Conservation (phyloP, 1,140 invertebrate genomes). For the Drosophila sturtevanti region DNA sequence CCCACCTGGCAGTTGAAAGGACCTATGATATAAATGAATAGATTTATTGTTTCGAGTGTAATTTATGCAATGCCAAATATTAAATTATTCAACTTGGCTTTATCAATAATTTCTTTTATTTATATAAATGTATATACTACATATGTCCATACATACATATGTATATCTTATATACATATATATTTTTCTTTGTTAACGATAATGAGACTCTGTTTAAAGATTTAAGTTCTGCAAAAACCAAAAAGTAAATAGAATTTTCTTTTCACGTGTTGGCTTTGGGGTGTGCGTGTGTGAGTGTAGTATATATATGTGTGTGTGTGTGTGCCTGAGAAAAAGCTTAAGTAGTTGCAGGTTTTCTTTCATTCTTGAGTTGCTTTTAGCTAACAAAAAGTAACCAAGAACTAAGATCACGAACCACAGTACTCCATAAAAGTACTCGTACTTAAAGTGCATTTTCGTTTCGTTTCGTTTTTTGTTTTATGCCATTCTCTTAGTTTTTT, state of each 20-base stretch:
- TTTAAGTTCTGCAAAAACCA: slow-evolving; percentile 1
- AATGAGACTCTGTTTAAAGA: slow-evolving; percentile 50
- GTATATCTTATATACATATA: no score
- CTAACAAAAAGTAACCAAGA: slow-evolving; percentile 51
- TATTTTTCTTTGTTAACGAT: slow-evolving; percentile 14
- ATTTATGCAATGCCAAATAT: slow-evolving; percentile 67
- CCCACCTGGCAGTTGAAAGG: slow-evolving; percentile 36
- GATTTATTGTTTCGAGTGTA: slow-evolving; percentile 63
- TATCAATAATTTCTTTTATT: slow-evolving; percentile 52
- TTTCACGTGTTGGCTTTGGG: slow-evolving; percentile 3
- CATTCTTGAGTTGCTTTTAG: slow-evolving; percentile 49
- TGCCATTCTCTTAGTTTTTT: slow-evolving; percentile 1
- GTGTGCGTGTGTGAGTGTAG: not conserved
- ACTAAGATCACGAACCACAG: slow-evolving; percentile 30
- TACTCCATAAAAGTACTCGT: slow-evolving; percentile 66
- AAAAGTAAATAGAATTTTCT: slow-evolving; percentile 10
- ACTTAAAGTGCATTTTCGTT: slow-evolving; percentile 67
- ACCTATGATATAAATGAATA: slow-evolving; percentile 54
- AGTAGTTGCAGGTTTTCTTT: slow-evolving; percentile 43
- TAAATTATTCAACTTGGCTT: slow-evolving; percentile 66
- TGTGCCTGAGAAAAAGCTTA: slow-evolving; percentile 30
- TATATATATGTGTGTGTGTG: not conserved
- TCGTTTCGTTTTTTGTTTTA: slow-evolving; percentile 9
- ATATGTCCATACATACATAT: no score
- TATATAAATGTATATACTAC: no score